A percentile compares a stretch with the other conserved stretches of the same genome.
These are phyloP conservation scores for Trachurus trachurus DNA, from an alignment of 2,797 vertebrate genomes.

Conservation along the genomic window DNA sequence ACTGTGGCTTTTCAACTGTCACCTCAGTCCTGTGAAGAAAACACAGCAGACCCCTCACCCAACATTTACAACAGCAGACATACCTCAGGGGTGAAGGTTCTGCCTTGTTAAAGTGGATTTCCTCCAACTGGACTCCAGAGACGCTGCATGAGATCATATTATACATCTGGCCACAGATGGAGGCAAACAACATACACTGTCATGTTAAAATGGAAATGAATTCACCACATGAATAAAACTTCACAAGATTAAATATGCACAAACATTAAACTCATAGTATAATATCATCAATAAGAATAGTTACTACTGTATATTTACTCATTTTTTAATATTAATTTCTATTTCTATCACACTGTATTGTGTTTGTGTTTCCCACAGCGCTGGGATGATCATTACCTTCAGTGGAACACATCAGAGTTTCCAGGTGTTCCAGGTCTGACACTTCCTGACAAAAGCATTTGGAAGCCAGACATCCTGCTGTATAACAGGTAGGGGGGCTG, in stretches of 20 bases:
- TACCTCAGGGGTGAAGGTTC: background rate
- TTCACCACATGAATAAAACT: no score
- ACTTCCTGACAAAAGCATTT: conserved; percentile 92
- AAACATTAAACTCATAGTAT: no score
- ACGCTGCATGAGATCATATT: background rate
- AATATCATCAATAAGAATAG: no score
- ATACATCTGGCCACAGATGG: no score
- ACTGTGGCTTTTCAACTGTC: background rate
- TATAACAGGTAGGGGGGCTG: conserved; percentile 93
- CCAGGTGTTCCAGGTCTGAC: conserved; percentile 92
- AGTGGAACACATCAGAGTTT: conserved; percentile 92
- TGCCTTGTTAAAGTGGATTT: background rate
- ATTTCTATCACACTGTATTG: background rate
- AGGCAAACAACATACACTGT: no score
- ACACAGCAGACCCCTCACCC: no score
- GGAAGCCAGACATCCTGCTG: conserved; percentile 97
- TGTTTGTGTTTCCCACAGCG: conserved; percentile 80
- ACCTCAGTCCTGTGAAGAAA: background rate
- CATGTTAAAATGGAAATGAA: no score
- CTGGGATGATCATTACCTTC: conserved; percentile 93
- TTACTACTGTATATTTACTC: no score
- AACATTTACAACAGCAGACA: no score
- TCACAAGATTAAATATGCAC: no score
- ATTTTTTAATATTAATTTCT: no score
- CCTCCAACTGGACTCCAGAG: background rate